Evolutionary conservation across 2,797 vertebrate genomes (phyloP), one percentile per base, ranked within the genome.

Genomic region (Paratrypauchen microcephalus): DNA sequence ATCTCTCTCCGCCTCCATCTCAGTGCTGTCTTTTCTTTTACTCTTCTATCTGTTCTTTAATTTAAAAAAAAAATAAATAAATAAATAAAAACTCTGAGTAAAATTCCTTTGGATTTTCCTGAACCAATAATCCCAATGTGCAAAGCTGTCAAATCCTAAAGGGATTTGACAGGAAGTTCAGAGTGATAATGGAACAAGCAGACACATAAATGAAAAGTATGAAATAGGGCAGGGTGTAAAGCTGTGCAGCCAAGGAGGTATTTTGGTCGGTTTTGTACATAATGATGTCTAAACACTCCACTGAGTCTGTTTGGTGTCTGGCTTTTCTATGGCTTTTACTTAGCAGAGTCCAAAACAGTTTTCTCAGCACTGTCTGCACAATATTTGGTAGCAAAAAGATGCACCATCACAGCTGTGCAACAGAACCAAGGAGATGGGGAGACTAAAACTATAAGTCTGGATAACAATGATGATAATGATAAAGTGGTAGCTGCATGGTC

Each of bases 31-130:
- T 4, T 57, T 55, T 39, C 67, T 6, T 15, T 28, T 52, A 62
- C 63, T 68, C 18, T 16, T 19, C 52, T 60, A 19, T 24, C 50
- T n/a, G 32, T 41, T 57, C 70, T 59, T 52, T 73, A 72, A 79
- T 73, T 32, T 9, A 9, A 36, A 9, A 36, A 36, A 9, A 36
- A 3, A 36, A 36, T 67, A 13, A n/a, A n/a, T n/a, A n/a, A n/a
- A n/a, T n/a, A 69, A 68, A 67, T 77, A 36, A 36, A 32, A 32
- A 32, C 69, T 73, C 77, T 77, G 80, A 11, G 39, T 55, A 59
- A 66, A 85, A 80, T 68, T 65, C n/a, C 58, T 4, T 64, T 66
- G 71, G 70, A 68, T 70, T 54, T 73, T 60, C 69, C 70, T 68
- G 32, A 75, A 78, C 60, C 58, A 73, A 78, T 72, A 71, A 75